A percentile compares a stretch with the other conserved stretches of the same genome.
Evolutionary conservation across 2,888 invertebrate genomes (phyloP).

Genomic region (Drosophila fulvimacula): DNA sequence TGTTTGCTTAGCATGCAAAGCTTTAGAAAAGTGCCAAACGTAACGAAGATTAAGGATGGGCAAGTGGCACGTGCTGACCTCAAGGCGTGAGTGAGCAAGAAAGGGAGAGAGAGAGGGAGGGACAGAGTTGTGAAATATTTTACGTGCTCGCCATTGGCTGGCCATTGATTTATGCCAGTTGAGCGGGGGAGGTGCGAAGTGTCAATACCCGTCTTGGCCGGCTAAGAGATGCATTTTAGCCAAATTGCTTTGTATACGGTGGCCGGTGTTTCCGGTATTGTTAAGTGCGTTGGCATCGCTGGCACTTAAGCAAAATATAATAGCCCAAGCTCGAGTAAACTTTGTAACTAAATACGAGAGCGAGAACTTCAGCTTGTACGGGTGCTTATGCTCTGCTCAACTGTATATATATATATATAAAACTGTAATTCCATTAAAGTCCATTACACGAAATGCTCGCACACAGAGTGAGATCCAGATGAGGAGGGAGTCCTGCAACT

Average conservation of each 20-base stretch:
- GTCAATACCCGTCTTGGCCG: conserved; percentile 65
- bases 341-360: conserved; percentile 77
- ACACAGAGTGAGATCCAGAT: conserved; percentile 20
- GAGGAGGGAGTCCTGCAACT: conserved; percentile 27
- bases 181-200: conserved; percentile 73
- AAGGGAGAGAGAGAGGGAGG: background rate
- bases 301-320: conserved; percentile 75
- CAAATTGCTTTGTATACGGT: conserved; percentile 68
- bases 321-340: conserved; percentile 76
- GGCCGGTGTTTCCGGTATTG: conserved; percentile 70
- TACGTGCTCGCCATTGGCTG: conserved; percentile 75
- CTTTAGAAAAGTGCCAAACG: conserved; percentile 78
- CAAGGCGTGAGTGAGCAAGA: conserved; percentile 14
- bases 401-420: conserved; percentile 66
- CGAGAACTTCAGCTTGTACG: conserved; percentile 24
- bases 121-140: conserved; percentile 68
- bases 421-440: conserved; percentile 80
- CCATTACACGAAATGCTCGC: conserved; percentile 76
- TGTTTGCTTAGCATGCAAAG: conserved; percentile 77
- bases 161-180: conserved; percentile 77
- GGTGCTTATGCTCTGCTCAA: conserved; percentile 15
- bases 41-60: conserved; percentile 80
- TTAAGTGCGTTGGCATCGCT: conserved; percentile 71
- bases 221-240: conserved; percentile 73
- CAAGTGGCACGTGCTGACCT: conserved; percentile 76